Percentiles rank a stretch among this genome's conserved stretches.
phyloP scores from a whole-genome alignment of 2,888 invertebrate genomes.

The Heterodera filipjevi region DNA sequence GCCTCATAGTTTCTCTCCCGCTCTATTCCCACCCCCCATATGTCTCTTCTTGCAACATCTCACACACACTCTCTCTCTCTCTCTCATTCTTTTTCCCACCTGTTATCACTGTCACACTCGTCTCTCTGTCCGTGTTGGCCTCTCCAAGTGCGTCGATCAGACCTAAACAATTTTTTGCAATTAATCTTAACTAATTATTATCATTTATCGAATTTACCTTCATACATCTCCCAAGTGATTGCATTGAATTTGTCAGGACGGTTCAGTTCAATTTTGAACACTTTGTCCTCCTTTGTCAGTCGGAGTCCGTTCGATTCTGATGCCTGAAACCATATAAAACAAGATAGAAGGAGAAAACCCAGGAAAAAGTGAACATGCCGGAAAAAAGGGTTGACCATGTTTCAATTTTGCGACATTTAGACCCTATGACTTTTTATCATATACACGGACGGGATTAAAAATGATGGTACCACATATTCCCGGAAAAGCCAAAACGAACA shows the following conservation, averaged over 20 bases:
- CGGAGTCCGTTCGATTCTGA: constrained; percentile 36
- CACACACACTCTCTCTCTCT: background rate
- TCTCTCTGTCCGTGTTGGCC: constrained; percentile 74
- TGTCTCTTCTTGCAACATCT: background rate
- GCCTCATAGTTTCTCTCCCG: constrained; percentile 19
- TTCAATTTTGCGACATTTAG: too few relatives aligned
- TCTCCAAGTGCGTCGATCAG: constrained; percentile 74
- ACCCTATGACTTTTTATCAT: too few relatives aligned
- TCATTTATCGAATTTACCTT: constrained; percentile 7
- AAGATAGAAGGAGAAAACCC: background rate
- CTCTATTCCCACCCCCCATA: background rate
- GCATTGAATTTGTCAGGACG: constrained; percentile 59
- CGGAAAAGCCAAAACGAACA: too few relatives aligned
- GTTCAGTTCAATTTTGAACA: constrained; percentile 55
- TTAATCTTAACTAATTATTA: background rate
- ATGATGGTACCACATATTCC: too few relatives aligned
- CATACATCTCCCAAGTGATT: constrained; percentile 53
- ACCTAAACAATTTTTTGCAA: background rate
- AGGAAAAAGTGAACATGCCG: background rate
- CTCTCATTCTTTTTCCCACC: constrained; percentile 58
- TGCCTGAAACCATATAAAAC: background rate
- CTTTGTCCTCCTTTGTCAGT: constrained; percentile 50
- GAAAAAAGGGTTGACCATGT: too few relatives aligned
- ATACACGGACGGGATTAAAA: too few relatives aligned
- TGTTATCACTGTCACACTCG: constrained; percentile 77